These are phyloP conservation scores for Amazonetta brasiliensis DNA, from an alignment of 2,797 vertebrate genomes.

Conservation along the genomic window DNA sequence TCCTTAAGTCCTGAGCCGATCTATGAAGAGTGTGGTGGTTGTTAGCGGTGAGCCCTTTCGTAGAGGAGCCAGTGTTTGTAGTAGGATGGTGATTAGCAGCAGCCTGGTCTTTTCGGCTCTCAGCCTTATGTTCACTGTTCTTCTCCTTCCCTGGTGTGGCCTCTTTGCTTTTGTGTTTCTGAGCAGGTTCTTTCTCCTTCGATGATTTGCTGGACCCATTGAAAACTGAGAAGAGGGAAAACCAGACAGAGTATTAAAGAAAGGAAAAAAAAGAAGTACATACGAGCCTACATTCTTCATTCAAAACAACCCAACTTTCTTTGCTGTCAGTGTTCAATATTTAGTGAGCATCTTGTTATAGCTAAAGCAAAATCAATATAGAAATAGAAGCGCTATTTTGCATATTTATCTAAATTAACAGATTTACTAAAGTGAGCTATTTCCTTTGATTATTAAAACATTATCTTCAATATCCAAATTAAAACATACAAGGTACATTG, in stretches of 20 bases:
- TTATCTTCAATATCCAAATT: slow-evolving; percentile 32
- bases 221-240: slow-evolving; percentile 84
- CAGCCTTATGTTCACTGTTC: slow-evolving; percentile 85
- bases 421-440: not conserved
- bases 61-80: slow-evolving; percentile 81
- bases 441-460: slow-evolving; percentile 12
- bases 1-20: slow-evolving; percentile 93
- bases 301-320: not conserved
- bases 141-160: slow-evolving; percentile 90
- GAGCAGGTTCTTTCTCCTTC: slow-evolving; percentile 88
- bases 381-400: not conserved
- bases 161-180: slow-evolving; percentile 92
- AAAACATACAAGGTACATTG: slow-evolving; percentile 4
- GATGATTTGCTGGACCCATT: slow-evolving; percentile 90
- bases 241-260: not conserved
- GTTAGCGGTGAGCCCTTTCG: slow-evolving; percentile 84
- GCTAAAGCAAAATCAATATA: not conserved
- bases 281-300: not conserved
- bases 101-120: slow-evolving; percentile 86
- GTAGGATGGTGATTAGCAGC: slow-evolving; percentile 77
- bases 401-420: not conserved
- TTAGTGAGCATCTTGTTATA: not conserved
- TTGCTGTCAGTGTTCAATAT: not conserved
- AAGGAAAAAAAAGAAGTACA: not conserved
- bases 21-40: slow-evolving; percentile 87